Evolutionary conservation across 2,888 invertebrate genomes (phyloP), one percentile per base, ranked within the genome.

Genomic region (Agrochola macilenta): DNA sequence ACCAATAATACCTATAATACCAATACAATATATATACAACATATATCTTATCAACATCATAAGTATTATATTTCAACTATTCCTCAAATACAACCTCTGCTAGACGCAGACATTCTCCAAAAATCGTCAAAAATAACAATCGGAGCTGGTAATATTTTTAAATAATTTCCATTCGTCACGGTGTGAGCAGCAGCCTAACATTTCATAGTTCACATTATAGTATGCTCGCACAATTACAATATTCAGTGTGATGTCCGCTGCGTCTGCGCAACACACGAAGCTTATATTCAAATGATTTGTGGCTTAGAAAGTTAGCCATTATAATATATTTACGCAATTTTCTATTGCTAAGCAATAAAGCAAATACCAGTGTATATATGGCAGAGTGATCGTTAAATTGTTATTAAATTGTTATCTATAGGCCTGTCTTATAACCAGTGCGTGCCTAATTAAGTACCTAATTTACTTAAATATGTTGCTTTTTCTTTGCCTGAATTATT

Each of bases 151-250:
- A 20, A 12, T 12, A 66, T 26, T 46, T 26, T 1, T 1, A 20
- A 65, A 12, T 20, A 11, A 30, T 14, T 23, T 54, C 1, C 30
- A n/a, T 63, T 69, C 46, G 14, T 39, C 14, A 4, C 65, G 75
- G 86, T 84, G 86, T 91, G 23, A 90, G 39, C 26, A 0, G 2
- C 72, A 46, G 17, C 74, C 83, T 77, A 81, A 75, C 69, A 84
- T 85, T 81, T 87, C 87, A 85, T 86, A 89, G 82, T 85, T 86
- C 82, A 82, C 81, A 87, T 74, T 80, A 85, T 83, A 85, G 70
- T 77, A 84, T 87, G 85, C 81, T 89, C 79, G 79, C 86, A 90
- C 89, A 89, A 89, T 88, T 88, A 90, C 85, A 82, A 80, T 87
- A 83, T 84, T 73, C 81, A 79, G 84, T 85, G 74, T 85, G 87